Evolutionary conservation across 2,797 vertebrate genomes (phyloP).

Genomic region (Tarsius wallacei): DNA sequence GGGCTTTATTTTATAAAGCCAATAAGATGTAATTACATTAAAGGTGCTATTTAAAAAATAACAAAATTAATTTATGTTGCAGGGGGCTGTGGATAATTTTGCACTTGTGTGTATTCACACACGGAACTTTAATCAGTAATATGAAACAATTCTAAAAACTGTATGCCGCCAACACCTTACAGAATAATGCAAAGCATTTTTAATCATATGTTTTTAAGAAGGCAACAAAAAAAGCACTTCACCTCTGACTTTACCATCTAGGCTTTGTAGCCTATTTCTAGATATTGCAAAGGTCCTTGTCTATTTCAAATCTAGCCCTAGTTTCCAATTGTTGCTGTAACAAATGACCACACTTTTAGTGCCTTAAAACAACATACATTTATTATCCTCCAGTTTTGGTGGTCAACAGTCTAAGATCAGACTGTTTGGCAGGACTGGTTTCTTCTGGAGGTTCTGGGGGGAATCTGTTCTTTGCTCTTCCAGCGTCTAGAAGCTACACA

Average conservation of each 20-base stretch:
- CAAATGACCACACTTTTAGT: background rate
- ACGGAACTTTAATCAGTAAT: conserved; percentile 33
- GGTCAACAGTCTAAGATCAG: background rate
- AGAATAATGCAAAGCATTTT: conserved; percentile 8
- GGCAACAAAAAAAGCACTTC: background rate
- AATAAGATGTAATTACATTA: conserved; percentile 82
- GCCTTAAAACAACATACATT: background rate
- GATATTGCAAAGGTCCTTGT: background rate
- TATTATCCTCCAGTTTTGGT: background rate
- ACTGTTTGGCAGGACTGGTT: background rate
- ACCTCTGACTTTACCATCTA: conserved; percentile 6
- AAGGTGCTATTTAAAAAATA: conserved; percentile 67
- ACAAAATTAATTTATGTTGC: conserved; percentile 77
- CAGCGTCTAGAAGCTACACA: background rate
- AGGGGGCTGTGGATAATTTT: conserved; percentile 65
- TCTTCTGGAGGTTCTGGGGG: background rate
- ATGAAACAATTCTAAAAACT: conserved; percentile 33
- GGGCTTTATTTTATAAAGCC: conserved; percentile 70
- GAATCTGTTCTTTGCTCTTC: background rate
- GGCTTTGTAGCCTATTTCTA: background rate
- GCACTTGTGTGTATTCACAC: conserved; percentile 13
- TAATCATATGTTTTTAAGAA: conserved; percentile 34
- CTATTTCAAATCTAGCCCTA: background rate
- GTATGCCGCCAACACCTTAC: background rate
- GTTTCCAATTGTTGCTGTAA: background rate